Conservation (phyloP, 1,140 invertebrate species). For the Drosophila athabasca region DNA sequence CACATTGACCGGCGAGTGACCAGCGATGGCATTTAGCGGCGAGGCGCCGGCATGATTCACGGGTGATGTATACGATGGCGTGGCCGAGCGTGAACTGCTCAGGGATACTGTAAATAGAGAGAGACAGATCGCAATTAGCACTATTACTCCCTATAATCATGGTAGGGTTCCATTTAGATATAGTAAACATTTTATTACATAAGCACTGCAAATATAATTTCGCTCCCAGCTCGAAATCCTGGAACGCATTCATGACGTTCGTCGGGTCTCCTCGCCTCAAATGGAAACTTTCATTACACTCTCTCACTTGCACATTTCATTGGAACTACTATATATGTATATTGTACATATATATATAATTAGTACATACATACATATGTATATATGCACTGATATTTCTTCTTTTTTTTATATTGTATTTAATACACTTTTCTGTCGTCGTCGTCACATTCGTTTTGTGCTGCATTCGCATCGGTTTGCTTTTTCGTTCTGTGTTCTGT, state of each 20-base stretch:
- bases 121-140: conserved; percentile 2
- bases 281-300: conserved; percentile 29
- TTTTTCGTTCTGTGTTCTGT: conserved; percentile 52
- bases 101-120: conserved; percentile 89
- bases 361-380: too few relatives aligned
- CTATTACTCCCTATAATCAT: conserved; percentile 12
- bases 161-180: too few relatives aligned
- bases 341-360: not conserved
- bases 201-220: conserved; percentile 83
- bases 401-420: conserved; percentile 52
- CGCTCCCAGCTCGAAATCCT: conserved; percentile 78
- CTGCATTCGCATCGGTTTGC: conserved; percentile 74
- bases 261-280: conserved; percentile 28
- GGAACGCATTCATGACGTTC: conserved; percentile 76
- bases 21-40: conserved; percentile 86
- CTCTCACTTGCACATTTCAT: conserved; percentile 12
- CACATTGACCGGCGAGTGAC: conserved; percentile 87
- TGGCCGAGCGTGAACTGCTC: conserved; percentile 94
- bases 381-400: not conserved
- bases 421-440: conserved; percentile 67
- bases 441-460: conserved; percentile 79
- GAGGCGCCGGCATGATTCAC: conserved; percentile 87
- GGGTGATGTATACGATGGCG: conserved; percentile 93
- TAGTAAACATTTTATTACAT: conserved; percentile 58
- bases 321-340: not conserved